Evolutionary conservation across 2,797 vertebrate species (phyloP).

Genomic region (Clarias laeviceps): DNA sequence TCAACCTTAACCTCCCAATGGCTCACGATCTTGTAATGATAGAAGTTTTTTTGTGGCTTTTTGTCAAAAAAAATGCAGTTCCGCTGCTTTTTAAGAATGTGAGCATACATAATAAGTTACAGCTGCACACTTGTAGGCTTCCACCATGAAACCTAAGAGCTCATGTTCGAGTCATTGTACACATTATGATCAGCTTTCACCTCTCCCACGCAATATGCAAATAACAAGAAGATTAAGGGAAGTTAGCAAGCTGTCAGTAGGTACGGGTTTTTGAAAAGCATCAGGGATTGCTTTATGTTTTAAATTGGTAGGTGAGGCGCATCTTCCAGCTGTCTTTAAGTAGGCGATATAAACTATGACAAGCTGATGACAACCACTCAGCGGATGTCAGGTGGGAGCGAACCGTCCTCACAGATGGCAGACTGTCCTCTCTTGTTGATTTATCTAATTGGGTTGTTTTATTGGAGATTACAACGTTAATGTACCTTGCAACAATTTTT

Average conservation of each 20-base stretch:
- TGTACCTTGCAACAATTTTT: not conserved
- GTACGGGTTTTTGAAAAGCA: not conserved
- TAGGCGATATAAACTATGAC: not conserved
- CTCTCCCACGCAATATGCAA: not conserved
- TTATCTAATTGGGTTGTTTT: not conserved
- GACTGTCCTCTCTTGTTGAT: not conserved
- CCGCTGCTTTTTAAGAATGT: not conserved
- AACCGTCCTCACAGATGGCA: not conserved
- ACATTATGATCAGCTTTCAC: not conserved
- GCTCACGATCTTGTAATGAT: not conserved
- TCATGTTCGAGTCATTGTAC: not conserved
- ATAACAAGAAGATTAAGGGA: not conserved
- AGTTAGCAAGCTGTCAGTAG: not conserved
- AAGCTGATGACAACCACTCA: slow-evolving; percentile 16
- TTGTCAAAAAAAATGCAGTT: not conserved
- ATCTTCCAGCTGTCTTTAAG: not conserved
- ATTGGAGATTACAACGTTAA: not conserved
- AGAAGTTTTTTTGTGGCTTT: not conserved
- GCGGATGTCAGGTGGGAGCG: not conserved
- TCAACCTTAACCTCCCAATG: too few relatives aligned
- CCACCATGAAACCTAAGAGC: not conserved
- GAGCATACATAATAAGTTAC: not conserved
- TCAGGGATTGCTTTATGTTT: not conserved
- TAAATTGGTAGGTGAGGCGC: not conserved
- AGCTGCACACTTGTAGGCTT: not conserved